phyloP scores from a whole-genome alignment of 2,797 vertebrate genomes.

The Rousettus madagascariensis region DNA sequence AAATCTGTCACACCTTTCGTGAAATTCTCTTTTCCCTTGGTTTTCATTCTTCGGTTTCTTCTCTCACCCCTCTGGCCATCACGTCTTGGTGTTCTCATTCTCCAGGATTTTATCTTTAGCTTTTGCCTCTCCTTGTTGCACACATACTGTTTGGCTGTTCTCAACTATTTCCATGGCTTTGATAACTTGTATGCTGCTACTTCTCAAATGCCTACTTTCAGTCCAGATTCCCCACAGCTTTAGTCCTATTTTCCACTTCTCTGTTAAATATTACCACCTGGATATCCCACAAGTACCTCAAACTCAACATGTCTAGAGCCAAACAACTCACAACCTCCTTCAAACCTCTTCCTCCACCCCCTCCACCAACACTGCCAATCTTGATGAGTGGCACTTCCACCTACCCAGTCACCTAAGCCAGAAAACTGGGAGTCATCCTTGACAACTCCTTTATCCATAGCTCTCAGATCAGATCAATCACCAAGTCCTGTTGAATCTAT shows the following conservation, averaged over 20 bases:
- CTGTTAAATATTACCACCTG: neutral
- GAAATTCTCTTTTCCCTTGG: conserved; percentile 6
- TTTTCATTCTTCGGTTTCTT: conserved; percentile 6
- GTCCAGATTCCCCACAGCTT: neutral
- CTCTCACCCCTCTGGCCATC: neutral
- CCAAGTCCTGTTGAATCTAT: neutral
- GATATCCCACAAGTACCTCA: neutral
- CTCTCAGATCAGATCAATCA: neutral
- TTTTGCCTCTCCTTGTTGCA: neutral
- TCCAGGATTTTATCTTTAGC: neutral
- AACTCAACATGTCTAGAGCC: neutral
- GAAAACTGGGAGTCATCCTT: neutral
- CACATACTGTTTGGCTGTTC: neutral
- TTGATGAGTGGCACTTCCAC: neutral
- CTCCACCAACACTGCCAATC: neutral
- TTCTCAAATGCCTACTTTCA: neutral
- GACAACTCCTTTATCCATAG: neutral
- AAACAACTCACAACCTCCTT: conserved; percentile 41
- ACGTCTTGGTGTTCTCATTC: neutral
- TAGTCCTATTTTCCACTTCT: neutral
- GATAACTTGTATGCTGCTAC: neutral
- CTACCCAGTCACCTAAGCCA: conserved; percentile 13
- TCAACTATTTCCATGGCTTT: neutral
- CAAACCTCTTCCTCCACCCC: neutral
- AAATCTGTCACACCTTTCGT: neutral